Evolutionary conservation across 2,113 vertebrate genomes (phyloP), one percentile per base, ranked within the genome.

Genomic region (Clarias magur): DNA sequence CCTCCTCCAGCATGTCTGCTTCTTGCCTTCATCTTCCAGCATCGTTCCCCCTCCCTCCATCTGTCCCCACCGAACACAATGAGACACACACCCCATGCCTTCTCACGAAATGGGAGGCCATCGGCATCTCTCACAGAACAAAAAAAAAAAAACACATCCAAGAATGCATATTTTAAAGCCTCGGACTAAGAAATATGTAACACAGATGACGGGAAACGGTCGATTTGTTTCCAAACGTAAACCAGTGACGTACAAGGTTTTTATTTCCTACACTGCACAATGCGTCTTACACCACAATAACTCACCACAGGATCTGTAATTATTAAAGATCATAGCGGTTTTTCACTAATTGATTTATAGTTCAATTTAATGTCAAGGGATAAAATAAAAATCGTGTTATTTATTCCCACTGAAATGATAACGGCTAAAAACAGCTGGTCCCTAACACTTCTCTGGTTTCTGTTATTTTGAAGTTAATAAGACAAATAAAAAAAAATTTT

Each of bases 1-100:
- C 88, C 89, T 90, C 90, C 85, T 91, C 53, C 60, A 84, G 83
- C 88, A 72, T 42, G 57, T 79, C 83, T 84, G 86, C 84, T 54
- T 76, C 30, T 90, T 65, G 56, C 85, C 85, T 91, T 90, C 88
- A 90, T 90, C 87, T 89, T 87, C 86, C 87, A 76, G 65, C 34
- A 78, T 88, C 81, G 62, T 42, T 21, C 42, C 42, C 42, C 59
- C 68, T 91, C 90, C 68, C 23, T 86, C 89, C 90, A 90, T 89
- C 91, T 91, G 92, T 93, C 92, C 89, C 85, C 23, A 7, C 54
- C 38, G 87, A 90, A 86, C 86, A 78, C 91, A 88, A 89, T 42
- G 12, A 89, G 91, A 90, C 91, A 90, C 90, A 83, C 91, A 91
- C 73, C 84, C 85, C 83, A 63, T 70, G 90, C 88, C 82, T 82